Evolutionary conservation across 2,888 invertebrate genomes (phyloP).

Genomic region (Ectropis crepuscularia): DNA sequence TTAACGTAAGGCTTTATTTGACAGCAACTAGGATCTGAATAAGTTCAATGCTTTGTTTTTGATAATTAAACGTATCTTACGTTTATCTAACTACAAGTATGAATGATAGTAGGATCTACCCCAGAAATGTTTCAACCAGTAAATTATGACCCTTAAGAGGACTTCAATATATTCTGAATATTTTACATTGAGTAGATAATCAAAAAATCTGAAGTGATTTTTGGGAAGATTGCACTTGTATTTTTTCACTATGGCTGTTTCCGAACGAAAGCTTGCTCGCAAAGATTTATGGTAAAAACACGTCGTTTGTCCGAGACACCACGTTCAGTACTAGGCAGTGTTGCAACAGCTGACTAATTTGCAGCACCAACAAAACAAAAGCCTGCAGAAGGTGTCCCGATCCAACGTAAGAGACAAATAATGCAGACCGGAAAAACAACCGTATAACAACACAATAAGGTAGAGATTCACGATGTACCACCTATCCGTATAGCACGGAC

Average conservation of each 20-base stretch:
- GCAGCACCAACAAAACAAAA: constrained; percentile 74
- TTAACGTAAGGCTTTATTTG: too few species aligned
- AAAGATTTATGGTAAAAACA: constrained; percentile 43
- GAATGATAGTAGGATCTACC: too few species aligned
- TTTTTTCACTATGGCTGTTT: constrained; percentile 12
- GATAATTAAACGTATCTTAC: too few species aligned
- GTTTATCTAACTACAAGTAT: too few species aligned
- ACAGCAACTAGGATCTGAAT: too few species aligned
- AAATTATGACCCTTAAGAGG: not conserved
- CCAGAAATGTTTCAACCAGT: too few species aligned
- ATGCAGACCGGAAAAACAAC: constrained; percentile 55
- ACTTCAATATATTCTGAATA: not conserved
- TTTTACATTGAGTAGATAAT: not conserved
- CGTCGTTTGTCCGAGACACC: constrained; percentile 64
- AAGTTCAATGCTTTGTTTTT: too few species aligned
- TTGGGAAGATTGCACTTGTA: constrained; percentile 8
- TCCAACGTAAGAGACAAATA: constrained; percentile 51
- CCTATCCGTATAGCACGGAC: constrained; percentile 73
- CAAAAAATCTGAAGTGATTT: constrained; percentile 19
- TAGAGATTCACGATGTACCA: constrained; percentile 49
- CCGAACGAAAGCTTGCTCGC: not conserved
- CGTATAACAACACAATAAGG: constrained; percentile 58
- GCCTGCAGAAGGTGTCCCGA: constrained; percentile 41
- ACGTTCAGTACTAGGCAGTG: constrained; percentile 67
- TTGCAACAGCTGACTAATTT: constrained; percentile 80